Percentiles rank a stretch among this genome's conserved stretches.
Evolutionary conservation across 2,797 vertebrate species (phyloP).

Genomic region (Mus spretus): DNA sequence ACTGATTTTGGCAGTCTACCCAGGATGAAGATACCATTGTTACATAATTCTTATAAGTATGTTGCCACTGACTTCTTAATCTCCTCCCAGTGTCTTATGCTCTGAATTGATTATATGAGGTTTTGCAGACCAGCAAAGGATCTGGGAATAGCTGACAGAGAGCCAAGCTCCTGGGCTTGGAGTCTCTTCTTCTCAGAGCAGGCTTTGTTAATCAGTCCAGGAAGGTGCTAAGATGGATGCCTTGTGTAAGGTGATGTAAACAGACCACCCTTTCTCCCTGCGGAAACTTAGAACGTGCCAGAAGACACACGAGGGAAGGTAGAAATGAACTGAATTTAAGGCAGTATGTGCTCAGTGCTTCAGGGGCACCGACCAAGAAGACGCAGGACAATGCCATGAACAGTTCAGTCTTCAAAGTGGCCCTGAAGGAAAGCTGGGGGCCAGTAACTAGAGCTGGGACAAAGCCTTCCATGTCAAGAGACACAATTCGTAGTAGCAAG

Average conservation of each 20-base stretch:
- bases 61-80: slow-evolving; percentile 43
- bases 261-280: not conserved
- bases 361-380: not conserved
- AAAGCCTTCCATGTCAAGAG: not conserved
- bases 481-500: not conserved
- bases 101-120: slow-evolving; percentile 49
- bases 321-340: not conserved
- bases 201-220: not conserved
- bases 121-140: not conserved
- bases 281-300: not conserved
- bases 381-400: not conserved
- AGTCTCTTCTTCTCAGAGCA: not conserved
- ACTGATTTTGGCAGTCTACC: slow-evolving; percentile 13
- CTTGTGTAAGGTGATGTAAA: not conserved
- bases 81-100: slow-evolving; percentile 46
- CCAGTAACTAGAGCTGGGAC: not conserved
- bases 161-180: not conserved
- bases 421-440: slow-evolving; percentile 19
- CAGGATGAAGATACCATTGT: not conserved
- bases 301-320: not conserved
- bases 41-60: slow-evolving; percentile 17
- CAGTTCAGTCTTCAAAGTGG: not conserved
- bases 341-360: not conserved
- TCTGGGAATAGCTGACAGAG: not conserved
- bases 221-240: not conserved